Evolutionary conservation across 1,140 invertebrate species (phyloP), one percentile per base, ranked within the genome.

Genomic region (Drosophila kikkawai): DNA sequence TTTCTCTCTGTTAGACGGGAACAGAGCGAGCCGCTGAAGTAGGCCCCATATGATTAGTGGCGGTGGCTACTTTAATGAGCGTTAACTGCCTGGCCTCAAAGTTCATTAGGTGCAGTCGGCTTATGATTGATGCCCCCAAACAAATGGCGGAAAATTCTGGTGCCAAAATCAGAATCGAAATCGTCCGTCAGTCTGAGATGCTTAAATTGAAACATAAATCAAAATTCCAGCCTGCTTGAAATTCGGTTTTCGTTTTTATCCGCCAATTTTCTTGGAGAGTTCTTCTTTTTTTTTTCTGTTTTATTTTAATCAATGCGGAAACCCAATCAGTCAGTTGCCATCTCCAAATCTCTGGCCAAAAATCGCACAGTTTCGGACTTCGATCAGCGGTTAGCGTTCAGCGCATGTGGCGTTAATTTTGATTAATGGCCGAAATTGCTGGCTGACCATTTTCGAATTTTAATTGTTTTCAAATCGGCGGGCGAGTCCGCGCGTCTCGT

Each of bases 401-500:
- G 79, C 75, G 83, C 83, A 87, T 87, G 83, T 88, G 84, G 83
- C 77, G 85, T 91, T 91, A 91, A 91, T 91, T 91, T 91, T 91
- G 86, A 91, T 91, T 91, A 91, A 91, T 91, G 86, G 87, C 68
- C 85, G 69, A 90, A 86, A 86, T 88, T 84, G 80, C 78, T 81
- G 80, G 59, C 63, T 82, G 76, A 82, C 59, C 83, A 86, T 87
- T 86, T 87, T 83, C 56, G 68, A 81, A 81, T 90, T 88, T 85
- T 85, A 88, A 90, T 88, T 90, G 85, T 88, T 88, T 88, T 88
- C 85, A 84, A 90, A 90, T 86, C 83, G 80, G 79, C 82, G 84
- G 80, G 70, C 82, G 80, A 85, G 83, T 78, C 67, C 67, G 80
- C 80, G 75, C 69, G 75, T 79, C 75, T 85, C 85, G 84, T 88